Base-by-base conservation (phyloP, 2,888 invertebrate genomes). In the Eupithecia tripunctaria region DNA sequence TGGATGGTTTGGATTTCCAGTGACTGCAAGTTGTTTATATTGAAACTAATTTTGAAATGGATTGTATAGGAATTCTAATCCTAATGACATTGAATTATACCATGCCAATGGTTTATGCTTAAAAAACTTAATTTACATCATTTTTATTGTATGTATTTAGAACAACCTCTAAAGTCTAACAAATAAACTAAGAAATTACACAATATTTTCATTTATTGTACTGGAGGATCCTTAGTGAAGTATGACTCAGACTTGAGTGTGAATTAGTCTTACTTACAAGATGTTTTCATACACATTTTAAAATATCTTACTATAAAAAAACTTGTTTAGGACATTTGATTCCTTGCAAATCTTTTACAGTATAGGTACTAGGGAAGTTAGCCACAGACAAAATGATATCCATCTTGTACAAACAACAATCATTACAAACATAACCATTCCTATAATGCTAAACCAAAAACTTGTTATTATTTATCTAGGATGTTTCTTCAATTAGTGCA, bases 401-500 rank as follows among this genome's bases (percentile, higher is more conserved):
- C 15, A 15, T 38, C 36, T 64, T 18, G 3, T 36, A n/a, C n/a
- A n/a, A n/a, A n/a, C n/a, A 32, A 32, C 32, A 70, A 27, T 59
- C 25, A 63, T 29, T 25, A n/a, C 0, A 59, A 63, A 32, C 29
- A 43, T 60, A 60, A 41, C 60, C 21, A 38, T 68, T 56, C 62
- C 64, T 66, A 32, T 67, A 60, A 29, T 71, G 51, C 66, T 65
- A 64, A 47, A 51, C 47, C 63, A 69, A 63, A 38, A 64, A 64
- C 64, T 64, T 64, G 38, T 64, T 41, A 29, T 4, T 63, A 29
- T n/a, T 38, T 64, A 41, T 5, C 15, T 63, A 36, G 10, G 10
- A n/a, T 18, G 43, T 41, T 38, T 51, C 41, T 25, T 38, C 38
- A n/a, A 64, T 70, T 68, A 94, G 76, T 94, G 90, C 93, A 94